These are phyloP conservation scores for Perdix hodgsoniae DNA, from an alignment of 2,797 vertebrate genomes.

Conservation along the genomic window DNA sequence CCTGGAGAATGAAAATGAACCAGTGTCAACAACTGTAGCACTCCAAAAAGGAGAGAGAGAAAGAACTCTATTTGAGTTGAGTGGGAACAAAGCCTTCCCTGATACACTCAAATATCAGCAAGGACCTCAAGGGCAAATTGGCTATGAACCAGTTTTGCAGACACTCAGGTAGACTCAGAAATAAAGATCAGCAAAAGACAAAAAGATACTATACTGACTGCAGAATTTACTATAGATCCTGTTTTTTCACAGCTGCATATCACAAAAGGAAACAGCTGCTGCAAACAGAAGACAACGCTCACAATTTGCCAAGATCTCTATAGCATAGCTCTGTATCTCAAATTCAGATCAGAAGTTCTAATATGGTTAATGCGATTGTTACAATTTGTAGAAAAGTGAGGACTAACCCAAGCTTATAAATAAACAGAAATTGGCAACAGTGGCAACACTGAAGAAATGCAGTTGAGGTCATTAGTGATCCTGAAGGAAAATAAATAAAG, in stretches of 20 bases:
- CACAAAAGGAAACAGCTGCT: conserved; percentile 60
- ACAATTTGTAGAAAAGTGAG: background rate
- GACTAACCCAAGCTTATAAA: background rate
- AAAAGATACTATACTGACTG: conserved; percentile 47
- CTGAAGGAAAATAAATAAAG: background rate
- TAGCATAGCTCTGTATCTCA: background rate
- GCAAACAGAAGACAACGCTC: conserved; percentile 29
- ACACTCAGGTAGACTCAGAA: conserved; percentile 50
- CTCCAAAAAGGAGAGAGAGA: background rate
- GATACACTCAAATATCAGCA: conserved; percentile 32
- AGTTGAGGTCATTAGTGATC: conserved; percentile 1
- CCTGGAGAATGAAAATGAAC: conserved; percentile 39
- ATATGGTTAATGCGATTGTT: background rate
- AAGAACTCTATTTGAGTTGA: background rate
- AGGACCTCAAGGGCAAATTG: conserved; percentile 62
- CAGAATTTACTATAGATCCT: conserved; percentile 41
- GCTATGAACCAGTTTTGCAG: conserved; percentile 15
- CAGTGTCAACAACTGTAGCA: conserved; percentile 17
- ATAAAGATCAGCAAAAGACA: conserved; percentile 62
- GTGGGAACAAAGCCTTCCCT: conserved; percentile 35
- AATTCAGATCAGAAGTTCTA: background rate
- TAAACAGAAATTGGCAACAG: conserved; percentile 3
- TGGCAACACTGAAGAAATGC: background rate
- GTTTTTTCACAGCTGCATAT: conserved; percentile 60
- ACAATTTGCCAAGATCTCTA: conserved; percentile 48